Percentiles rank a stretch among this genome's conserved stretches.
phyloP scores from a whole-genome alignment of 2,113 vertebrate species.

The Aythya baeri region DNA sequence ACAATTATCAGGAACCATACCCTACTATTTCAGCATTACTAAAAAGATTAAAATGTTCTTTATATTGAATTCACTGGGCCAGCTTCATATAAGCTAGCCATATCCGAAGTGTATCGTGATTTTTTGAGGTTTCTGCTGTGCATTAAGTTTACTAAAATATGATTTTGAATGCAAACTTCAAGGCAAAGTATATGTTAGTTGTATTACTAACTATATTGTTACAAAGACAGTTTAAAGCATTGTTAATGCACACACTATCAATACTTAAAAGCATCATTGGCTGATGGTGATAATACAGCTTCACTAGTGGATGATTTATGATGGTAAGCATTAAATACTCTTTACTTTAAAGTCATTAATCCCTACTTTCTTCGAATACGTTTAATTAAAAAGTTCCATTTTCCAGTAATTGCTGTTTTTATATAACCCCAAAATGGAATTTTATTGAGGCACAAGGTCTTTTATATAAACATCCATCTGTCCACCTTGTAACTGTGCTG shows the following conservation, averaged over 20 bases:
- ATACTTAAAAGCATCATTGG: slow-evolving; percentile 41
- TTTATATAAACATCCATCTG: slow-evolving; percentile 70
- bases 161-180: slow-evolving; percentile 32
- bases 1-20: not conserved
- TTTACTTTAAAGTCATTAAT: slow-evolving; percentile 69
- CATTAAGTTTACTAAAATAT: not conserved
- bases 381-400: slow-evolving; percentile 76
- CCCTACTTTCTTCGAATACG: slow-evolving; percentile 57
- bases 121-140: not conserved
- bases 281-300: slow-evolving; percentile 27
- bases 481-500: not conserved
- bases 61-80: not conserved
- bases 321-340: slow-evolving; percentile 56
- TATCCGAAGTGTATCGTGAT: not conserved
- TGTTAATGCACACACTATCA: slow-evolving; percentile 44
- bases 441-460: slow-evolving; percentile 45
- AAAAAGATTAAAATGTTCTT: not conserved
- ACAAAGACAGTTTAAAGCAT: slow-evolving; percentile 45
- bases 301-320: slow-evolving; percentile 50
- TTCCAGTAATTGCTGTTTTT: slow-evolving; percentile 65
- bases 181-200: not conserved
- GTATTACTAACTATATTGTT: slow-evolving; percentile 59
- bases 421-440: slow-evolving; percentile 46
- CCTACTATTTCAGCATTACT: not conserved
- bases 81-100: not conserved